A percentile compares a stretch with the other conserved stretches of the same genome.
Conservation (phyloP, 2,797 vertebrate species). For the Liparis tanakae region DNA sequence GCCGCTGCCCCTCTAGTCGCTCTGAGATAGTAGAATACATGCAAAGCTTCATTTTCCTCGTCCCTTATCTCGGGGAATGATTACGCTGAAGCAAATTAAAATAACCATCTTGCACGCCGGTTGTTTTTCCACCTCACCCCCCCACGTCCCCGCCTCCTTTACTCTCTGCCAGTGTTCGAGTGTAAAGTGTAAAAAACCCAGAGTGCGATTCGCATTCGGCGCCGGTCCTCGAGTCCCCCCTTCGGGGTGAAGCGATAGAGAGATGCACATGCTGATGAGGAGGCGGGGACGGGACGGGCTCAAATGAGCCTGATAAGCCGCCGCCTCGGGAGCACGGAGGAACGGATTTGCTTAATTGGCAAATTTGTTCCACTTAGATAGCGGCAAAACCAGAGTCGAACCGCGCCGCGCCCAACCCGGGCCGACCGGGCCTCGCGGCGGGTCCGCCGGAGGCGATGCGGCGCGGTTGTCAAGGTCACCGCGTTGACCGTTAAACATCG, state of each 20-base stretch:
- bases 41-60: constrained; percentile 10
- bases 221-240: constrained; percentile 63
- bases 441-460: neutral
- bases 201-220: constrained; percentile 75
- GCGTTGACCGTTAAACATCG: constrained; percentile 26
- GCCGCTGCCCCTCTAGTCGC: constrained; percentile 21
- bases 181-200: constrained; percentile 48
- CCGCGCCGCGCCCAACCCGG: constrained; percentile 38
- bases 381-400: constrained; percentile 51
- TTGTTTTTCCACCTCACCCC: constrained; percentile 4
- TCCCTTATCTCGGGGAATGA: constrained; percentile 26
- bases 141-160: constrained; percentile 10
- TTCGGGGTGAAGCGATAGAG: constrained; percentile 75
- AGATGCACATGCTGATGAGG: constrained; percentile 82
- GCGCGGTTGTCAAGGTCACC: constrained; percentile 47
- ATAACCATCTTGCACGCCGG: constrained; percentile 24
- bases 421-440: constrained; percentile 23
- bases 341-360: constrained; percentile 88
- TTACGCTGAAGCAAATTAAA: constrained; percentile 37
- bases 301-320: constrained; percentile 83
- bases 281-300: constrained; percentile 80
- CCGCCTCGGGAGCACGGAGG: constrained; percentile 74
- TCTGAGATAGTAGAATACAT: constrained; percentile 25
- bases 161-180: constrained; percentile 28
- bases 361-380: constrained; percentile 82